Percentiles rank a stretch among this genome's conserved stretches.
These are phyloP conservation scores for Centrocercus urophasianus DNA, from an alignment of 2,113 vertebrate genomes.

Conservation along the genomic window DNA sequence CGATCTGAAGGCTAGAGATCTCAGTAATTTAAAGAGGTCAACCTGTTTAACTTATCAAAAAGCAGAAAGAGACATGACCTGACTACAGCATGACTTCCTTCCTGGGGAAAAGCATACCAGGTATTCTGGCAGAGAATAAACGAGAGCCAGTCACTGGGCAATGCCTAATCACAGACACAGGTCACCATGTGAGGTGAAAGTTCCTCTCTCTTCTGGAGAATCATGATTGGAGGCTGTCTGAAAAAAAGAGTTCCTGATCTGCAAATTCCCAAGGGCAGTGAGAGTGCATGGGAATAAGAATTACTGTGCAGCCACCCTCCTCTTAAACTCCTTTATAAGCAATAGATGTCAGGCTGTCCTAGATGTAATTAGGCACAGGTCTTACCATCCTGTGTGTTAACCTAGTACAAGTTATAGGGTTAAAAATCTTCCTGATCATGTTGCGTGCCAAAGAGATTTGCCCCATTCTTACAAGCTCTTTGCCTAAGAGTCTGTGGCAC, in stretches of 20 bases:
- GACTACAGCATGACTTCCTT: conserved; percentile 31
- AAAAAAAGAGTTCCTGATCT: background rate
- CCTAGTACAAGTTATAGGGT: background rate
- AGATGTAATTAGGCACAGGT: background rate
- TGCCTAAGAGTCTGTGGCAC: background rate
- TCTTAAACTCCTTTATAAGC: background rate
- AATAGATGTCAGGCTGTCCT: background rate
- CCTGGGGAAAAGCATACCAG: conserved; percentile 26
- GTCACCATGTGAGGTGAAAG: conserved; percentile 18
- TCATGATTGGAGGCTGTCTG: background rate
- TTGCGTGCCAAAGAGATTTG: background rate
- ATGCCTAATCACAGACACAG: conserved; percentile 54
- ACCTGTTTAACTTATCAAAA: conserved; percentile 48
- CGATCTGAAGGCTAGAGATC: conserved; percentile 20
- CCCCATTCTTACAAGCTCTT: background rate
- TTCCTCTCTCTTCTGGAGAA: conserved; percentile 39
- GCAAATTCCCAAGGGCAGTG: background rate
- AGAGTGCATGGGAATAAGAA: background rate
- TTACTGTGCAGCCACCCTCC: fast-evolving
- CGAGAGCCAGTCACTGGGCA: conserved; percentile 22
- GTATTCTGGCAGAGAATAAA: conserved; percentile 45
- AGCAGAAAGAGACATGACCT: conserved; percentile 31
- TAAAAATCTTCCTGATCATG: background rate
- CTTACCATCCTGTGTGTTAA: background rate
- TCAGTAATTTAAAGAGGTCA: conserved; percentile 56